Conservation (phyloP, 2,888 invertebrate species). For the Trichogramma evanescens region DNA sequence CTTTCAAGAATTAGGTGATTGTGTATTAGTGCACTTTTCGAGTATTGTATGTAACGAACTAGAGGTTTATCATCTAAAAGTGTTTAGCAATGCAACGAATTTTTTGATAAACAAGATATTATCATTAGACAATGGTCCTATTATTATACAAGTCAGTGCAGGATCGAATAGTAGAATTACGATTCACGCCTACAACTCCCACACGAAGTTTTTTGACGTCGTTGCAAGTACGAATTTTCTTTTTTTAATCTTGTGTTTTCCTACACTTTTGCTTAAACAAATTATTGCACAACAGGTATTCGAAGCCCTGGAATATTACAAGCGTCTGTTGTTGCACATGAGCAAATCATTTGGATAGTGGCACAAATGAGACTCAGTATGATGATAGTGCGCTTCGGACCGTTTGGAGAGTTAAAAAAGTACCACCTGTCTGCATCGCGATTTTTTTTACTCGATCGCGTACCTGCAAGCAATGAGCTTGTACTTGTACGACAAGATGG, state of each 20-base stretch:
- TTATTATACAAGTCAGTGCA: conserved; percentile 19
- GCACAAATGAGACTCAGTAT: conserved; percentile 25
- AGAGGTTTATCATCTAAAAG: not conserved
- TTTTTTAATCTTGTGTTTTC: conserved; percentile 3
- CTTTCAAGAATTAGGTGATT: conserved; percentile 18
- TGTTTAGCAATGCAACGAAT: conserved; percentile 2
- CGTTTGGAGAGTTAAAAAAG: conserved; percentile 18
- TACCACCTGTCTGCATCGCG: conserved; percentile 9
- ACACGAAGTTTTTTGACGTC: conserved; percentile 2
- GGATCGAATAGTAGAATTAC: conserved; percentile 19
- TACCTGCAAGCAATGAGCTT: conserved; percentile 24
- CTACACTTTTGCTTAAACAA: not conserved
- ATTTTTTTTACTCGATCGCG: not conserved
- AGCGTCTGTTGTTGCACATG: conserved; percentile 23
- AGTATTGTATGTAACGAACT: conserved; percentile 14
- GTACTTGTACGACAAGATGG: conserved; percentile 33
- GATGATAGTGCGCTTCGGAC: conserved; percentile 30
- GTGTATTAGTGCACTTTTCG: conserved; percentile 7
- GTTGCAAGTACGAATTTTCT: conserved; percentile 13
- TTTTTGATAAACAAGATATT: conserved; percentile 18
- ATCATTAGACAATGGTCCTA: conserved; percentile 2
- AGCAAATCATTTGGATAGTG: conserved; percentile 31
- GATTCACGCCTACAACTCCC: conserved; percentile 10
- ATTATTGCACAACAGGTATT: conserved; percentile 24
- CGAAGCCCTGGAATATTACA: conserved; percentile 26